These are phyloP conservation scores for Papilio demoleus DNA, from an alignment of 2,888 invertebrate genomes.

Conservation along the genomic window DNA sequence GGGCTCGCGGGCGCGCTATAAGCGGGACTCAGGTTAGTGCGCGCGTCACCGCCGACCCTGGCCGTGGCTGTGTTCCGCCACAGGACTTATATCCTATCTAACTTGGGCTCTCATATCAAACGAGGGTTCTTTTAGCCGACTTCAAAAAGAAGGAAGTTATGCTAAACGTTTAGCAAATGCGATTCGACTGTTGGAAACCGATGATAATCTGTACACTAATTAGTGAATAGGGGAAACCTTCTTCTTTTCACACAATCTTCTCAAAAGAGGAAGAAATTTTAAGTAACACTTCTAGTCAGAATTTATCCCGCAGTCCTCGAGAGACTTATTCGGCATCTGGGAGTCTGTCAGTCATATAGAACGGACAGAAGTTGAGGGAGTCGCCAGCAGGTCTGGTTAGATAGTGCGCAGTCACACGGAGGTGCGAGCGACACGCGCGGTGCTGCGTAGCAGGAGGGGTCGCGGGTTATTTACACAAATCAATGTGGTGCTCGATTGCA, in stretches of 20 bases:
- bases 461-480: constrained; percentile 62
- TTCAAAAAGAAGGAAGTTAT: too few relatives aligned
- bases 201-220: not conserved
- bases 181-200: not conserved
- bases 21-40: constrained; percentile 75
- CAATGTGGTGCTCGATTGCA: constrained; percentile 50
- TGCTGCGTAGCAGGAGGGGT: constrained; percentile 52
- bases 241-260: not conserved
- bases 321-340: not conserved
- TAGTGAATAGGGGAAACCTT: not conserved
- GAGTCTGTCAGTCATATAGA: not conserved
- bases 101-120: not conserved
- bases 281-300: not conserved
- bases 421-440: constrained; percentile 56
- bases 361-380: not conserved
- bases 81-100: not conserved
- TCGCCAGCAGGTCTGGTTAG: constrained; percentile 47
- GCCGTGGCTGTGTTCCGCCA: not conserved
- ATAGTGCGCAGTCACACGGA: constrained; percentile 55
- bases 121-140: not conserved
- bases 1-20: constrained; percentile 90
- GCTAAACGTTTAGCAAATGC: not conserved
- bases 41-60: constrained; percentile 44
- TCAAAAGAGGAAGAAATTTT: not conserved
- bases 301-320: not conserved